Conservation (phyloP, 2,888 invertebrate species). For the Eulithis testata region DNA sequence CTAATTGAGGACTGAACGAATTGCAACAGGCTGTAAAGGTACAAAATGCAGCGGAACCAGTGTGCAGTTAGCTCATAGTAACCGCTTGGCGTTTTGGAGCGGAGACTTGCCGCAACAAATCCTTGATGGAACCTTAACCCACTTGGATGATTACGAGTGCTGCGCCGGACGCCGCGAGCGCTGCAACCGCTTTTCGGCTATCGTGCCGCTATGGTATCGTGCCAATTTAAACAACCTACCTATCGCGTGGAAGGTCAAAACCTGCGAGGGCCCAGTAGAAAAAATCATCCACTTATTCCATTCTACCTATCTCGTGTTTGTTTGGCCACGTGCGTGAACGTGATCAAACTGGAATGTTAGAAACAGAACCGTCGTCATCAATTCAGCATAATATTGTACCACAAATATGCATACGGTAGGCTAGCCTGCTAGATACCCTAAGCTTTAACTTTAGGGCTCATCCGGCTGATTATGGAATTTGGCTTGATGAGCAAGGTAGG, state of each 20-base stretch:
- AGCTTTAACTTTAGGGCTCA: background rate
- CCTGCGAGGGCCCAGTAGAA: background rate
- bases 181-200: slow-evolving; percentile 65
- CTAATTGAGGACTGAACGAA: slow-evolving; percentile 52
- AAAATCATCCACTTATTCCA: background rate
- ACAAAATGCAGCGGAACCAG: slow-evolving; percentile 78
- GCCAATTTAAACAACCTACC: slow-evolving; percentile 24
- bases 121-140: slow-evolving; percentile 84
- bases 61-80: slow-evolving; percentile 80
- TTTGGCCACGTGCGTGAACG: background rate
- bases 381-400: too few species aligned
- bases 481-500: slow-evolving; percentile 48
- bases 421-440: background rate
- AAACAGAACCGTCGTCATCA: background rate
- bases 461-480: background rate
- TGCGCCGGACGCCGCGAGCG: slow-evolving; percentile 55
- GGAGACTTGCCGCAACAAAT: slow-evolving; percentile 84
- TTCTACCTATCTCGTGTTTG: background rate
- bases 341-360: background rate
- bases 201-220: slow-evolving; percentile 44
- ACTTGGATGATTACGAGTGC: slow-evolving; percentile 82
- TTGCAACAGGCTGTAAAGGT: slow-evolving; percentile 66
- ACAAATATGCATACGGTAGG: background rate
- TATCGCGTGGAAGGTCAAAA: slow-evolving; percentile 13
- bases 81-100: slow-evolving; percentile 80